Conservation (phyloP, 2,888 invertebrate genomes). For the Morpho helenor region DNA sequence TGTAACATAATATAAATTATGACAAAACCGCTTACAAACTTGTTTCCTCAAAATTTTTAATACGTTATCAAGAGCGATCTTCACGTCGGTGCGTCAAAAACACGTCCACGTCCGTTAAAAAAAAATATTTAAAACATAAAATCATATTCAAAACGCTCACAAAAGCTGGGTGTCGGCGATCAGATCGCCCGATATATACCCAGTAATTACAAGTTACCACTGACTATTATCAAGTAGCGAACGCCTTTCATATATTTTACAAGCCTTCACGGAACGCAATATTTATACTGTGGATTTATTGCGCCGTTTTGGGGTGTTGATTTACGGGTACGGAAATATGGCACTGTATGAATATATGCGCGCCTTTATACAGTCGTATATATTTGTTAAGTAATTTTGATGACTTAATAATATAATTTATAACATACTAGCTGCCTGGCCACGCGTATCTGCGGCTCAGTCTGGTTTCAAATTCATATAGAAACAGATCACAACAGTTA, state of each 20-base stretch:
- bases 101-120: constrained; percentile 2
- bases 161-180: constrained; percentile 18
- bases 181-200: constrained; percentile 50
- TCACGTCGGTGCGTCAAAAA: constrained; percentile 6
- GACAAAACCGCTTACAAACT: no score
- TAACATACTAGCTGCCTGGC: no score
- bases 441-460: no score
- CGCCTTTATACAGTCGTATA: constrained; percentile 1
- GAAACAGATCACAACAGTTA: no score
- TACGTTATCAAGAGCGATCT: constrained; percentile 7
- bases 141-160: constrained; percentile 17
- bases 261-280: constrained; percentile 43
- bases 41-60: not conserved
- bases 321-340: constrained; percentile 25
- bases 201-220: constrained; percentile 71
- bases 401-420: no score
- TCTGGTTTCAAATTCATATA: no score
- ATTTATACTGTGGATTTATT: constrained; percentile 76
- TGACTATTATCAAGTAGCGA: constrained; percentile 73
- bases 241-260: constrained; percentile 76
- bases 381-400: no score
- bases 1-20: no score
- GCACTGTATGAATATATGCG: constrained; percentile 3
- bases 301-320: constrained; percentile 36
- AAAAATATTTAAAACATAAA: constrained; percentile 1